Evolutionary conservation across 2,797 vertebrate genomes (phyloP), one percentile per base, ranked within the genome.

Genomic region (Nyctibius grandis): DNA sequence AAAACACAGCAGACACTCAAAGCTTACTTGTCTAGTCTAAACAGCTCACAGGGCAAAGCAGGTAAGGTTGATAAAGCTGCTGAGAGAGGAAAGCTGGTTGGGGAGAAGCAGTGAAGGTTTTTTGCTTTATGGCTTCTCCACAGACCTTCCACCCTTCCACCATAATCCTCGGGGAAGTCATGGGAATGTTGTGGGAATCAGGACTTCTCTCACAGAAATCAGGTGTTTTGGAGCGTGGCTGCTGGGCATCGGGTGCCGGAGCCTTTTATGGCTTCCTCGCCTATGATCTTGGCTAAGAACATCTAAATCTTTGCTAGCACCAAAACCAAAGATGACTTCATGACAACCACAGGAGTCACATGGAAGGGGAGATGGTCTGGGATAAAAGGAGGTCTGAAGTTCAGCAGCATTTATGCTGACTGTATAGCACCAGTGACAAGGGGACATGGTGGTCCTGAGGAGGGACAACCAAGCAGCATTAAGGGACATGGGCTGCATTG

Each of bases 1-100:
- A 54, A 25, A 38, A 53, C 64, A 33, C 57, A 59, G 38, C 0
- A 2, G 53, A 50, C 17, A 6, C 79, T 85, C 72, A 47, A 85
- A 91, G 64, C 75, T 70, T 40, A 29, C 50, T 23, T 60, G 70
- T 83, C 59, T 36, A 48, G 40, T 59, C 72, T 73, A 89, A 95
- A 72, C 61, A 65, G 64, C 44, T 67, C 53, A 38, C 34, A 70
- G 40, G 33, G 40, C 38, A 94, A 85, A 87, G 54, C 25, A 17
- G 19, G 29, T 33, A 88, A 80, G 21, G 47, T 10, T 68, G 82
- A 68, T 57, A 86, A 93, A 63, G 50, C 75, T 91, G 81, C 68
- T 4, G 28, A 68, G 85, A 92, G 36, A 10, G 59, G 38, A 68
- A 47, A 47, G 34, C 11, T 25, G 42, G 22, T 0, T 72, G 56